Evolutionary conservation across 2,797 vertebrate species (phyloP).

Genomic region (Xyrichtys novacula): DNA sequence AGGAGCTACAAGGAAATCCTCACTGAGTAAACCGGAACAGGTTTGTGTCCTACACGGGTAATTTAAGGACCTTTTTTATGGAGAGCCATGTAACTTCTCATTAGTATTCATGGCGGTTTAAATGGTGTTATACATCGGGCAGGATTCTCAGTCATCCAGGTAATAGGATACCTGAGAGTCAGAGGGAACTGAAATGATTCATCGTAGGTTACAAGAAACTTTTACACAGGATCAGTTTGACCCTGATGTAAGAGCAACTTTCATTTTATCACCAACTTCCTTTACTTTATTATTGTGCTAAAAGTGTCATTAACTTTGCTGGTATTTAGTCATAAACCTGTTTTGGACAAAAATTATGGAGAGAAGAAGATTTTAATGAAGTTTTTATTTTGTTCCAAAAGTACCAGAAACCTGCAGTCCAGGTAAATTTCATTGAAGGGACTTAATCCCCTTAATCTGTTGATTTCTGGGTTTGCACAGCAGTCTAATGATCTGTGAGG

Average conservation of each 20-base stretch:
- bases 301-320: no score
- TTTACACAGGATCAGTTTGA: not conserved
- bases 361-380: no score
- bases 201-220: not conserved
- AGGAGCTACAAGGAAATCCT: not conserved
- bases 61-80: not conserved
- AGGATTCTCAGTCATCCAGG: slow-evolving; percentile 13
- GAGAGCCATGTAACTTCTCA: not conserved
- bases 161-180: slow-evolving; percentile 8
- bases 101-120: slow-evolving; percentile 9
- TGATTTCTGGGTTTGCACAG: no score
- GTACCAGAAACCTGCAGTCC: no score
- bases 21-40: not conserved
- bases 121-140: not conserved
- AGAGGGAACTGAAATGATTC: not conserved
- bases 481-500: no score
- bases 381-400: no score
- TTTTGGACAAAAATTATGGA: no score
- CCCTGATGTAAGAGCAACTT: no score
- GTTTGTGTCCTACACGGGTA: not conserved
- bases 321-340: no score
- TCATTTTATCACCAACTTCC: not conserved
- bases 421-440: no score
- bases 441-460: no score
- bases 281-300: not conserved